Percentiles rank a stretch among this genome's conserved stretches.
Conservation (phyloP, 2,113 vertebrate species). For the Madoqua kirkii region DNA sequence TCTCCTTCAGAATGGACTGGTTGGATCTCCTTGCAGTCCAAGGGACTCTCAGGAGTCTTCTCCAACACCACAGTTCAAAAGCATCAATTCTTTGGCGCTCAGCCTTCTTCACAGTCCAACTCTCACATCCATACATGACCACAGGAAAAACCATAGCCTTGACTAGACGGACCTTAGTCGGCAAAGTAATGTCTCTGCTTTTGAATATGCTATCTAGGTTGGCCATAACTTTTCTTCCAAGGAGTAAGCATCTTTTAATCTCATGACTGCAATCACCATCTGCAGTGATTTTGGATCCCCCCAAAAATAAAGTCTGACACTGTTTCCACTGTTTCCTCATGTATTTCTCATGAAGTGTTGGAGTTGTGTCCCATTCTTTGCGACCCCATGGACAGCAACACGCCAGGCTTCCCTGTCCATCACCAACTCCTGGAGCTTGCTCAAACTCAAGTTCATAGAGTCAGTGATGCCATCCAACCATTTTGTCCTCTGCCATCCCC, state of each 20-base stretch:
- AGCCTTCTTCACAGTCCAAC: not conserved
- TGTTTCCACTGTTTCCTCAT: not conserved
- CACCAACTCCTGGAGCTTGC: too few relatives aligned
- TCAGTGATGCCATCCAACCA: too few relatives aligned
- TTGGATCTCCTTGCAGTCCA: not conserved
- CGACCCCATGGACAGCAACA: too few relatives aligned
- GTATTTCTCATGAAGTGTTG: not conserved
- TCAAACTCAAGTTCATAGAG: too few relatives aligned
- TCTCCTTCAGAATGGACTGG: not conserved
- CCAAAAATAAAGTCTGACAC: not conserved
- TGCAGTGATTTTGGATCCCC: not conserved
- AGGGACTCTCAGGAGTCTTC: not conserved
- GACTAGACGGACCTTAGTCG: accelerated
- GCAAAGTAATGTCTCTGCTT: not conserved
- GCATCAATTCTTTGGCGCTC: not conserved
- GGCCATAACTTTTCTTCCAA: not conserved
- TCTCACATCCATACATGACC: not conserved
- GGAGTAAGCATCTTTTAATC: not conserved
- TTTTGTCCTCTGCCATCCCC: not conserved
- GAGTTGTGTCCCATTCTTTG: too few relatives aligned
- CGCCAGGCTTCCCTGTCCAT: too few relatives aligned
- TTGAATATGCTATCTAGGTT: not conserved
- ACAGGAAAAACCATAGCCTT: not conserved
- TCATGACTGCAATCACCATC: not conserved
- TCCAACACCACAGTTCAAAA: not conserved